Evolutionary conservation across 2,113 vertebrate genomes (phyloP).

Genomic region (Lethenteron reissneri): DNA sequence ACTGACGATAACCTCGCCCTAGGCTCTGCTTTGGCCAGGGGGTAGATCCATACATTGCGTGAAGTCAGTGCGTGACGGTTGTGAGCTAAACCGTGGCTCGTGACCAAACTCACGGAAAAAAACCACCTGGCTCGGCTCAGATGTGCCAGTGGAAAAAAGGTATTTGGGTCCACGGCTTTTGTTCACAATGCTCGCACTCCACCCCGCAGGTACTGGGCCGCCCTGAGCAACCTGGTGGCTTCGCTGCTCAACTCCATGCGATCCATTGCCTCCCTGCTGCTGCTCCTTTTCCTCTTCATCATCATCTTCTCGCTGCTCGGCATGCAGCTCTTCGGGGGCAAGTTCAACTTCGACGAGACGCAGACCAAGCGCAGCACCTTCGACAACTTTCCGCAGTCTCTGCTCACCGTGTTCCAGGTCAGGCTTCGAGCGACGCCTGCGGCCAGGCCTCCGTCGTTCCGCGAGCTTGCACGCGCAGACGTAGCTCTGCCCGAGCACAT

Average conservation of each 20-base stretch:
- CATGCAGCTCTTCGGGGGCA: constrained; percentile 97
- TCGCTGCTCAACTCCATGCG: constrained; percentile 92
- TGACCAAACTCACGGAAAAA: background rate
- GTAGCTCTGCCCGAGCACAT: too few species aligned
- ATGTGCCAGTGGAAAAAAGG: too few species aligned
- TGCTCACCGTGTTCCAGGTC: constrained; percentile 97
- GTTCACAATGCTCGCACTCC: too few species aligned
- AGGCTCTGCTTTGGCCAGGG: too few species aligned
- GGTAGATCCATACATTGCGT: too few species aligned
- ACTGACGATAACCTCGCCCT: too few species aligned
- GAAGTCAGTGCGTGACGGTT: too few species aligned
- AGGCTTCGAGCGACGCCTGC: background rate
- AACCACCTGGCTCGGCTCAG: background rate
- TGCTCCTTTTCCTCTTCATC: constrained; percentile 98
- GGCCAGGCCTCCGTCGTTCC: too few species aligned
- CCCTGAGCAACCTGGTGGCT: constrained; percentile 87
- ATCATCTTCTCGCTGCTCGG: constrained; percentile 97
- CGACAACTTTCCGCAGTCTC: constrained; percentile 93
- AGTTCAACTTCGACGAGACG: constrained; percentile 95
- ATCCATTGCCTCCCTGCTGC: constrained; percentile 80
- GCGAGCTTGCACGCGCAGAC: too few species aligned
- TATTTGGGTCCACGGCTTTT: too few species aligned
- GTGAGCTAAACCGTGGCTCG: background rate
- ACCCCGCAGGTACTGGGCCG: constrained; percentile 73
- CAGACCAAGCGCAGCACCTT: constrained; percentile 81